Evolutionary conservation across 2,113 vertebrate genomes (phyloP).

Genomic region (Ascaphus truei): DNA sequence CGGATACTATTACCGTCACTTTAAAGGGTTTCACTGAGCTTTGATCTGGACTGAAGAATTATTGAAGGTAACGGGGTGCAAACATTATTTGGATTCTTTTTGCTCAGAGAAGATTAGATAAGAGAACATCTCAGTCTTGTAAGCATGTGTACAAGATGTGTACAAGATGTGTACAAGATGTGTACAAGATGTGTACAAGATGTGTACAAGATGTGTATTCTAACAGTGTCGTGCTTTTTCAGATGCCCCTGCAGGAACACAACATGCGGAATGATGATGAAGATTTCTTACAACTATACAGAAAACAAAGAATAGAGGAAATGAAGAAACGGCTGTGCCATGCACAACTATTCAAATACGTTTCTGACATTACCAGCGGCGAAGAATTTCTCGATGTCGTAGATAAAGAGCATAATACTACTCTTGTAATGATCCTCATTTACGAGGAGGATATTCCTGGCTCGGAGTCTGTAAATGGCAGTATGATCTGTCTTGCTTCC

Average conservation of each 20-base stretch:
- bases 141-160: too few species aligned
- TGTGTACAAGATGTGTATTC: too few species aligned
- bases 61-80: too few species aligned
- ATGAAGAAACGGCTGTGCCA: constrained; percentile 85
- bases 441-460: constrained; percentile 83
- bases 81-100: too few species aligned
- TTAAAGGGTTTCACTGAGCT: too few species aligned
- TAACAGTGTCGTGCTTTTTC: not conserved
- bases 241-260: constrained; percentile 90
- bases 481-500: constrained; percentile 86
- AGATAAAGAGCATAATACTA: constrained; percentile 86
- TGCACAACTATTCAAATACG: constrained; percentile 79
- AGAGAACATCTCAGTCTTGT: too few species aligned
- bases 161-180: too few species aligned
- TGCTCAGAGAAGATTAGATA: too few species aligned
- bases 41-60: too few species aligned
- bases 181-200: too few species aligned
- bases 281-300: constrained; percentile 87
- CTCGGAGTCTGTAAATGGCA: constrained; percentile 85
- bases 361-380: constrained; percentile 79
- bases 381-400: constrained; percentile 87
- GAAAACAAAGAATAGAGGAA: constrained; percentile 93
- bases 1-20: too few species aligned
- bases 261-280: constrained; percentile 83
- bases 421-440: constrained; percentile 89